Conservation (phyloP, 2,888 invertebrate genomes). For the Amphipyra tragopoginis region DNA sequence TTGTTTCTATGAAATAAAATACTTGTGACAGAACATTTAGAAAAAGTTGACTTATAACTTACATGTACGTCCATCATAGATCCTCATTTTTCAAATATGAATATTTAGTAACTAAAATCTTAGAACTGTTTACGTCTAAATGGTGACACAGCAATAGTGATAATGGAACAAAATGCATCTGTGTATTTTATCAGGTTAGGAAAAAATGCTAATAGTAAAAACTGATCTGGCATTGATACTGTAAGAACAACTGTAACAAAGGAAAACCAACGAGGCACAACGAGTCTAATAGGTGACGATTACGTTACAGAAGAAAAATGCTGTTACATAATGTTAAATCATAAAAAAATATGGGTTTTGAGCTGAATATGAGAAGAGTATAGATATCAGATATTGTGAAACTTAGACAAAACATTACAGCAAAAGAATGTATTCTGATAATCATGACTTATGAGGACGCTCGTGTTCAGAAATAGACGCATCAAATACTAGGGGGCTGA, state of each 20-base stretch:
- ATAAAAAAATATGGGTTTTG: background rate
- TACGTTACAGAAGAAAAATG: background rate
- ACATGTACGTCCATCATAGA: slow-evolving; percentile 54
- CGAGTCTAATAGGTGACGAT: slow-evolving; percentile 15
- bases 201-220: slow-evolving; percentile 26
- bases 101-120: slow-evolving; percentile 1
- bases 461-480: no score
- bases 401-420: no score
- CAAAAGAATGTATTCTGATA: no score
- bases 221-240: slow-evolving; percentile 57
- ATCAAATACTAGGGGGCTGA: no score
- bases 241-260: slow-evolving; percentile 30
- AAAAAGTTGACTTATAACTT: slow-evolving; percentile 29
- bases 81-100: slow-evolving; percentile 57
- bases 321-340: background rate
- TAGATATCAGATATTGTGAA: no score
- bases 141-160: slow-evolving; percentile 3
- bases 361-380: background rate
- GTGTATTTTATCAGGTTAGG: slow-evolving; percentile 1
- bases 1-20: background rate
- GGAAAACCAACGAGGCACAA: slow-evolving; percentile 44
- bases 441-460: no score
- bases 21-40: background rate
- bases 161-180: slow-evolving; percentile 36
- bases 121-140: slow-evolving; percentile 12